These are phyloP conservation scores for Sericinus montela DNA, from an alignment of 2,888 invertebrate genomes.

Conservation along the genomic window DNA sequence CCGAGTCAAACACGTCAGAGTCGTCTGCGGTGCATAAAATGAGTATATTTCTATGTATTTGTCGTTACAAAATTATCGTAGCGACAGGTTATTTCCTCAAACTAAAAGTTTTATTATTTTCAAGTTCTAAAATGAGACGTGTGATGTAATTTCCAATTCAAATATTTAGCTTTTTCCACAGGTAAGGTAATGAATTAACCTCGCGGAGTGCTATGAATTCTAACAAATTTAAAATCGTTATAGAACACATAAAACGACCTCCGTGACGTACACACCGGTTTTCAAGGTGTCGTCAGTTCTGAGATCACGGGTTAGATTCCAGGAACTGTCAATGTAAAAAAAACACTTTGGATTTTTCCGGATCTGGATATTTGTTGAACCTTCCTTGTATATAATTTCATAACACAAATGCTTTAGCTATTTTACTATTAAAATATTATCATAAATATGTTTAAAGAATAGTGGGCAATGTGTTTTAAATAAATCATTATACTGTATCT, in stretches of 20 bases:
- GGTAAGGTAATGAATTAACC: not conserved
- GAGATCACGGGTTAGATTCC: too few relatives aligned
- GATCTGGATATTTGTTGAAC: too few relatives aligned
- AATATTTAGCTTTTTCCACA: not conserved
- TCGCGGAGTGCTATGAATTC: slow-evolving; percentile 1
- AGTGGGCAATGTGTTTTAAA: slow-evolving; percentile 28
- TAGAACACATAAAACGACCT: too few relatives aligned
- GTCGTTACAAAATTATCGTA: not conserved
- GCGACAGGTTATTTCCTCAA: not conserved
- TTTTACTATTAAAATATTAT: too few relatives aligned
- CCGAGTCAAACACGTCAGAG: slow-evolving; percentile 19
- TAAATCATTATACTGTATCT: slow-evolving; percentile 27
- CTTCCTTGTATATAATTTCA: too few relatives aligned
- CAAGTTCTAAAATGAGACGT: not conserved
- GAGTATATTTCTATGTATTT: not conserved
- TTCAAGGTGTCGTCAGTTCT: too few relatives aligned
- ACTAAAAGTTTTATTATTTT: not conserved
- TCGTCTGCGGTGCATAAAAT: not conserved
- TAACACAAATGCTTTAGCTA: too few relatives aligned
- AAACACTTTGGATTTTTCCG: too few relatives aligned
- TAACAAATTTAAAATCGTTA: too few relatives aligned
- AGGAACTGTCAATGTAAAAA: too few relatives aligned
- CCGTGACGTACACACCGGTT: too few relatives aligned
- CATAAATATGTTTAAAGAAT: not conserved
- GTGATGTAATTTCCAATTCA: not conserved